These are phyloP conservation scores for Cheumatopsyche charites DNA, from an alignment of 1,140 invertebrate species.

Conservation along the genomic window DNA sequence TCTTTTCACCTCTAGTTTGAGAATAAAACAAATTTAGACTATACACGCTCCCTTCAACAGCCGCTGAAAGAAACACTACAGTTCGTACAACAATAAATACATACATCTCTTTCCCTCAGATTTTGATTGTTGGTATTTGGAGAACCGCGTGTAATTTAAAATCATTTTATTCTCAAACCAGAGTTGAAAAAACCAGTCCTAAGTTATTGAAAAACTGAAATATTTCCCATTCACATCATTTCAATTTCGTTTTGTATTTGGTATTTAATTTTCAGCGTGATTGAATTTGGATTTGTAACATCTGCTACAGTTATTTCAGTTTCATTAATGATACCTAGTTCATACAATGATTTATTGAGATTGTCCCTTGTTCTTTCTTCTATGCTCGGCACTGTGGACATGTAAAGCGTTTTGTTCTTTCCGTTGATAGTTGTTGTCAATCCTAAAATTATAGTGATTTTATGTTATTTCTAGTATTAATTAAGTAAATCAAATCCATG, in stretches of 20 bases:
- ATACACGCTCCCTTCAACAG: no score
- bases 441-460: slow-evolving; percentile 63
- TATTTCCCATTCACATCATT: slow-evolving; percentile 50
- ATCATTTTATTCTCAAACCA: no score
- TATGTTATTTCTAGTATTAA: slow-evolving; percentile 7
- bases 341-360: slow-evolving; percentile 83
- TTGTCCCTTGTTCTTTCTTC: slow-evolving; percentile 87
- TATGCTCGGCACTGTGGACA: slow-evolving; percentile 87
- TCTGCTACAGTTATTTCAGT: slow-evolving; percentile 89
- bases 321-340: slow-evolving; percentile 82
- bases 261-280: slow-evolving; percentile 73
- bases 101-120: no score
- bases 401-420: slow-evolving; percentile 91
- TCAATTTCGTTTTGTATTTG: slow-evolving; percentile 62
- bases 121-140: no score
- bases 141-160: no score
- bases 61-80: no score
- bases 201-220: background rate
- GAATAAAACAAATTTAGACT: no score
- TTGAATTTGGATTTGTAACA: slow-evolving; percentile 82
- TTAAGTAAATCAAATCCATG: background rate
- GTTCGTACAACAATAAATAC: no score
- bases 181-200: no score
- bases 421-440: slow-evolving; percentile 80
- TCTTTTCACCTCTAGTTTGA: no score